Conservation (phyloP, 1,140 invertebrate species). For the Lasioglossum baleicum region DNA sequence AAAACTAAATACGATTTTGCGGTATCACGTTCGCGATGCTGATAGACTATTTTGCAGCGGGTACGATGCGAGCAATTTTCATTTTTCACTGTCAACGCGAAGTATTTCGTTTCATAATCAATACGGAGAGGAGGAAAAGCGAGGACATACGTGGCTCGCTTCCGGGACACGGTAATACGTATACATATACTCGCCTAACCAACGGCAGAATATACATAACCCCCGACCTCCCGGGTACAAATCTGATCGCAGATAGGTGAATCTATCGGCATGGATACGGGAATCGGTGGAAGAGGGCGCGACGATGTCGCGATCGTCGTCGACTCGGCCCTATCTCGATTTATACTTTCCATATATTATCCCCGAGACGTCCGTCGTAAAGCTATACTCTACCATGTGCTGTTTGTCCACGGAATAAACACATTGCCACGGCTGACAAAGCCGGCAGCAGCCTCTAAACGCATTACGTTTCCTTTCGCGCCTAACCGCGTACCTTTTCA, state of each 20-base stretch:
- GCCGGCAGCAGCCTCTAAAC: conserved; percentile 42
- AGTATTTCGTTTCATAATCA: not conserved
- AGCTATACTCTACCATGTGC: conserved; percentile 42
- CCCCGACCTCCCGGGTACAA: conserved; percentile 22
- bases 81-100: not conserved
- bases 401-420: conserved; percentile 54
- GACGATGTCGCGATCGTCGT: conserved; percentile 34
- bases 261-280: conserved; percentile 44
- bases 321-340: conserved; percentile 52
- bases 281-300: conserved; percentile 30
- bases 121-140: not conserved
- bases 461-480: conserved; percentile 41
- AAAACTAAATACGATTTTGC: too few relatives aligned
- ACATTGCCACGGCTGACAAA: conserved; percentile 57
- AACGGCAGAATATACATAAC: conserved; percentile 24
- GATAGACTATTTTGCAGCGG: too few relatives aligned
- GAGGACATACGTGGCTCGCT: not conserved
- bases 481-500: conserved; percentile 27
- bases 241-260: conserved; percentile 48
- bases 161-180: not conserved
- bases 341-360: conserved; percentile 64
- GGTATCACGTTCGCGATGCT: too few relatives aligned
- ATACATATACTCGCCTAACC: conserved; percentile 8
- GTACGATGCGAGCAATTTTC: not conserved
- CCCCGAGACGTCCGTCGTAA: conserved; percentile 44